Evolutionary conservation across 92 coral and sea anemone genomes (phyloP).

Genomic region (Palythoa heliodiscus): DNA sequence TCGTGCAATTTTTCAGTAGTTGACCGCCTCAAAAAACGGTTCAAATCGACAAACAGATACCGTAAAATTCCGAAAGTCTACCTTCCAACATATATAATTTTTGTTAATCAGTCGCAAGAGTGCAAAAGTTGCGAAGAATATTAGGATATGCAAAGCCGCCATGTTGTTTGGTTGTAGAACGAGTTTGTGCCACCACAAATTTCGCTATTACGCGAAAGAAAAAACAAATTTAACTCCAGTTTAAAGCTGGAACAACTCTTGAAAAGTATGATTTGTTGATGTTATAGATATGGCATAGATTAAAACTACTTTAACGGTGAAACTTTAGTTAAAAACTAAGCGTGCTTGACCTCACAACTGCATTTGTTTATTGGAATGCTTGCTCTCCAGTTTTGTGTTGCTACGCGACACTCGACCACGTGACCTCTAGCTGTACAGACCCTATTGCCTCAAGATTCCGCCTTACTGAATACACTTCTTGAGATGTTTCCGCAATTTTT

Average conservation of each 20-base stretch:
- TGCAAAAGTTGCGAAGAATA: conserved; percentile 13
- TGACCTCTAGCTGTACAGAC: conserved; percentile 53
- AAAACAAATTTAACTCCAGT: neutral
- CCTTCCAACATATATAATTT: conserved; percentile 9
- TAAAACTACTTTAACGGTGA: conserved; percentile 4
- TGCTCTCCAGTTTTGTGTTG: conserved; percentile 50
- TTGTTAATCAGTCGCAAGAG: conserved; percentile 5
- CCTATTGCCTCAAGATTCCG: conserved; percentile 9
- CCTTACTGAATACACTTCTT: neutral
- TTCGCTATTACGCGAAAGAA: conserved; percentile 12
- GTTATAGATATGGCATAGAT: conserved; percentile 2
- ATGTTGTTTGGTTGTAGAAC: conserved; percentile 10
- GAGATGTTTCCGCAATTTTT: conserved; percentile 21
- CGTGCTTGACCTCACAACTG: conserved; percentile 10
- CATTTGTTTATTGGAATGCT: conserved; percentile 46
- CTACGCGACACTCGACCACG: conserved; percentile 45
- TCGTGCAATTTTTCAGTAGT: conserved; percentile 4
- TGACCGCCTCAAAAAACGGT: conserved; percentile 12
- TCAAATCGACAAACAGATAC: conserved; percentile 12
- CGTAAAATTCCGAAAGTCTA: conserved; percentile 4
- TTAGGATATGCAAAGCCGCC: conserved; percentile 2
- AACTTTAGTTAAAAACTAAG: neutral
- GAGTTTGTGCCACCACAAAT: conserved; percentile 12
- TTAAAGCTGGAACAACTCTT: conserved; percentile 10
- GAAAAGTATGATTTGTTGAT: conserved; percentile 9